Evolutionary conservation across 2,888 invertebrate species (phyloP).

Genomic region (Melinaea marsaeus): DNA sequence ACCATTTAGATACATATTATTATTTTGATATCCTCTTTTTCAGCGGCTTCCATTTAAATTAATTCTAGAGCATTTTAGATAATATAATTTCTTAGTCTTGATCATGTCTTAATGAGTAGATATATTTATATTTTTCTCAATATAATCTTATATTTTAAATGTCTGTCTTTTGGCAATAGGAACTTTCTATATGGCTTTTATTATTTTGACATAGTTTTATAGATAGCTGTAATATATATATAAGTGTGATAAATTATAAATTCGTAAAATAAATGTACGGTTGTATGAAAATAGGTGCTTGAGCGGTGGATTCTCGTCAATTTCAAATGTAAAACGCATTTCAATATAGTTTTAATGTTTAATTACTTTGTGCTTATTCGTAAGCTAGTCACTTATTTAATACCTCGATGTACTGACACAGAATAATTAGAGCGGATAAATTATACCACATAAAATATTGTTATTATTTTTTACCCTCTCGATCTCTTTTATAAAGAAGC

Average conservation of each 20-base stretch:
- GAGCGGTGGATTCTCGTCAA: slow-evolving; percentile 71
- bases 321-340: slow-evolving; percentile 63
- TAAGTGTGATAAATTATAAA: slow-evolving; percentile 21
- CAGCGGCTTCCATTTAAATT: no score
- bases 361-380: slow-evolving; percentile 62
- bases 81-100: no score
- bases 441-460: slow-evolving; percentile 38
- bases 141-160: not conserved
- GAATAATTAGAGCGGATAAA: slow-evolving; percentile 62
- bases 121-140: not conserved
- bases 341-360: slow-evolving; percentile 50
- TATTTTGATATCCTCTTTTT: not conserved
- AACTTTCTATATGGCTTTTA: slow-evolving; percentile 23
- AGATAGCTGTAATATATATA: slow-evolving; percentile 14
- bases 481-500: no score
- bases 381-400: slow-evolving; percentile 64
- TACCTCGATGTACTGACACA: slow-evolving; percentile 73
- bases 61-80: no score
- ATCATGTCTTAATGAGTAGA: not conserved
- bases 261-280: slow-evolving; percentile 58
- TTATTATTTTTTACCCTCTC: slow-evolving; percentile 1
- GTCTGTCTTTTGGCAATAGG: slow-evolving; percentile 11
- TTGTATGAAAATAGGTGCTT: slow-evolving; percentile 76
- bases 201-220: slow-evolving; percentile 23
- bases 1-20: not conserved